phyloP scores from a whole-genome alignment of 2,797 vertebrate genomes.

The Peromyscus eremicus region DNA sequence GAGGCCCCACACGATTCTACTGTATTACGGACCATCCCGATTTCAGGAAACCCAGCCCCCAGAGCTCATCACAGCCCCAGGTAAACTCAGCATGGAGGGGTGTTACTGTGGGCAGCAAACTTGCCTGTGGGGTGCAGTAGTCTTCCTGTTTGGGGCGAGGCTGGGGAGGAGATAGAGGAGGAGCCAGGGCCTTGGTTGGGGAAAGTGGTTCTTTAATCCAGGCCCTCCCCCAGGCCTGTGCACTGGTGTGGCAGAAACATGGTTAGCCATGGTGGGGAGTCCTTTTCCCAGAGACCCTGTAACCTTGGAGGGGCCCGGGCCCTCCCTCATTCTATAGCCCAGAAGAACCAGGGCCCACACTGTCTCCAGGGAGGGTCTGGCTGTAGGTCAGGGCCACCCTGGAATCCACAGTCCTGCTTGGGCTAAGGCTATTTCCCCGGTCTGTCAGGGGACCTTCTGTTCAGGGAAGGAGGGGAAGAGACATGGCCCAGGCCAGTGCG shows the following conservation, averaged over 20 bases:
- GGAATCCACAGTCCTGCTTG: too few relatives aligned
- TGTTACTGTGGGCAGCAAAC: background rate
- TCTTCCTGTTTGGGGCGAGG: background rate
- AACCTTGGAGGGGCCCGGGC: background rate
- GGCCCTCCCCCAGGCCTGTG: background rate
- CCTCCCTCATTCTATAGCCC: background rate
- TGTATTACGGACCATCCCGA: background rate
- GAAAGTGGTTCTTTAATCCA: background rate
- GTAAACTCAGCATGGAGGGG: conserved; percentile 8
- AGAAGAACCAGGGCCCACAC: background rate
- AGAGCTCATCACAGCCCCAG: background rate
- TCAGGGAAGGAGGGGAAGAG: background rate
- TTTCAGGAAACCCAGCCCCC: background rate
- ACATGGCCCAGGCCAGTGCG: background rate
- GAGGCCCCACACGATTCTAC: background rate
- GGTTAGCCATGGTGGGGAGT: background rate
- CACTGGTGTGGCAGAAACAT: too few relatives aligned
- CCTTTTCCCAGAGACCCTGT: background rate
- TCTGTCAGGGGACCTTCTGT: background rate
- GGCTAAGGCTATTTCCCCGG: background rate
- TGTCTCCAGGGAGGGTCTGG: background rate
- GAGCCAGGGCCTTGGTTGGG: background rate
- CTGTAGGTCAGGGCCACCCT: background rate
- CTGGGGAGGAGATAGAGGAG: background rate
- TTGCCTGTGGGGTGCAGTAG: background rate